These are phyloP conservation scores for Lutjanus campechanus DNA, from an alignment of 2,797 vertebrate genomes.

Conservation along the genomic window DNA sequence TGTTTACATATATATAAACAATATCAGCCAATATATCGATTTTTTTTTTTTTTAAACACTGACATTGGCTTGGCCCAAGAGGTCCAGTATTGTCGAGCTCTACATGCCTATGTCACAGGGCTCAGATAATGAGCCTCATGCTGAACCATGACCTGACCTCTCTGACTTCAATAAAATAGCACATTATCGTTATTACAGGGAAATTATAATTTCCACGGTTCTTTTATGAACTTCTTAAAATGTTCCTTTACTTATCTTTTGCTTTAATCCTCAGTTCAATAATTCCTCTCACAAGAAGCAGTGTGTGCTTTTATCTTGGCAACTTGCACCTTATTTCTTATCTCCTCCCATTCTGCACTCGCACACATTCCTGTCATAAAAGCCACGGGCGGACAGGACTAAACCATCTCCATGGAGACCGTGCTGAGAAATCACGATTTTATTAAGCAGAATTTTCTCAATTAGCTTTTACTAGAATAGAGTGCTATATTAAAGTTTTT, in stretches of 20 bases:
- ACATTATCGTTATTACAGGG: background rate
- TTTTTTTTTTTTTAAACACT: too few relatives aligned
- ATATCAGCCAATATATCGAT: too few relatives aligned
- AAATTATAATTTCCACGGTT: background rate
- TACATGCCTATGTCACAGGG: background rate
- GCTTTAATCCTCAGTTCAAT: conserved; percentile 14
- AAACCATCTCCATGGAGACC: conserved; percentile 59
- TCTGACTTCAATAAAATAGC: conserved; percentile 18
- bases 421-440: background rate
- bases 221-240: background rate
- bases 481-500: rapidly evolving
- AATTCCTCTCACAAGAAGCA: conserved; percentile 12
- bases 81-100: too few relatives aligned
- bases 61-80: too few relatives aligned
- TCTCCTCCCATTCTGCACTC: conserved; percentile 75
- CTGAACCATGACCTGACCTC: conserved; percentile 14
- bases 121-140: background rate
- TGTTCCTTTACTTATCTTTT: background rate
- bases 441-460: rapidly evolving
- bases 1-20: too few relatives aligned
- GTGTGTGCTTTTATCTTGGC: conserved; percentile 47
- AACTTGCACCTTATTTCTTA: conserved; percentile 67
- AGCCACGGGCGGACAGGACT: conserved; percentile 74
- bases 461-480: rapidly evolving
- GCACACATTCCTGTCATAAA: conserved; percentile 79